A percentile compares a stretch with the other conserved stretches of the same genome.
These are phyloP conservation scores for Xestia ashworthii DNA, from an alignment of 2,888 invertebrate genomes.

Conservation along the genomic window DNA sequence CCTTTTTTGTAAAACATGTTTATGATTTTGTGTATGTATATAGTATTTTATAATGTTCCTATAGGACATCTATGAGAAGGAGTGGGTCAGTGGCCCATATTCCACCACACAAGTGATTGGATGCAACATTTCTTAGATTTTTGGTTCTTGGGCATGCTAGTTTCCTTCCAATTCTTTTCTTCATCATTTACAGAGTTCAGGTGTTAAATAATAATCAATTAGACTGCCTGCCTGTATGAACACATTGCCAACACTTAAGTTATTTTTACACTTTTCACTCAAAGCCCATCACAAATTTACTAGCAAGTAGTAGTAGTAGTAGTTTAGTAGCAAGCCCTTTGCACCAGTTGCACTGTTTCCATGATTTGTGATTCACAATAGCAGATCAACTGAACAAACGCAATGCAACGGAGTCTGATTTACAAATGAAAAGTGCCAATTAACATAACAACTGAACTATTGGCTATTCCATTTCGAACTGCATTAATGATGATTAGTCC, in stretches of 20 bases:
- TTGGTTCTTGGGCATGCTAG: not conserved
- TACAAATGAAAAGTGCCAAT: constrained; percentile 46
- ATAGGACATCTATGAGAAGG: not conserved
- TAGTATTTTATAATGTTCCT: not conserved
- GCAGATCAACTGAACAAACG: constrained; percentile 35
- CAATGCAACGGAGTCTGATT: constrained; percentile 18
- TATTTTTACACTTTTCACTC: not conserved
- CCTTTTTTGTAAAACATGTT: too few species aligned
- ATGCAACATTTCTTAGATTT: not conserved
- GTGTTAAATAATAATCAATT: not conserved
- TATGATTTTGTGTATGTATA: not conserved
- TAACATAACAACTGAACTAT: constrained; percentile 38
- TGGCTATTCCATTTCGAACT: constrained; percentile 40
- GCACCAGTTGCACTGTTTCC: constrained; percentile 1
- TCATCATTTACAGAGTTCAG: not conserved
- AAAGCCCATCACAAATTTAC: not conserved
- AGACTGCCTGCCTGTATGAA: not conserved
- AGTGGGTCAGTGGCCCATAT: not conserved
- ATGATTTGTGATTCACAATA: constrained; percentile 33
- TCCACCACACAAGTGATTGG: not conserved
- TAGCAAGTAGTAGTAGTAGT: too few species aligned
- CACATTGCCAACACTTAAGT: not conserved
- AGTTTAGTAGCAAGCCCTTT: constrained; percentile 35
- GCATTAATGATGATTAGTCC: constrained; percentile 53
- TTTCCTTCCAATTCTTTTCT: not conserved